Evolutionary conservation across 1,140 invertebrate species (phyloP).

Genomic region (Paraescarpia echinospica): DNA sequence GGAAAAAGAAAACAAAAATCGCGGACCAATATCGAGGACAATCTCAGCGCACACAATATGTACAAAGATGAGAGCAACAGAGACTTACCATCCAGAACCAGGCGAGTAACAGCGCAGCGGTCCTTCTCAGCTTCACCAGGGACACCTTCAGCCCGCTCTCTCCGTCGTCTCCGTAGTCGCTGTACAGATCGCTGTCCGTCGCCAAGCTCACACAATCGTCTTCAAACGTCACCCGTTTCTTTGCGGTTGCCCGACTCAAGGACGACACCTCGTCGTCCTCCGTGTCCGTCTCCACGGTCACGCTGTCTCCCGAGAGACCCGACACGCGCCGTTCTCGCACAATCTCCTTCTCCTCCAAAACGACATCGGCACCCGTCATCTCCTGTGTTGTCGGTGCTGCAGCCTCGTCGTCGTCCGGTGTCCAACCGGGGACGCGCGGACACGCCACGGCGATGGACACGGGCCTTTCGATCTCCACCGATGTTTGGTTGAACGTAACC

Average conservation of each 20-base stretch:
- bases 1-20: too few relatives aligned
- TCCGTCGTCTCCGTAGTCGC: neutral
- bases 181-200: neutral
- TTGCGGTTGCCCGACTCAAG: neutral
- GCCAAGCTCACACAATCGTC: neutral
- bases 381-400: neutral
- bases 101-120: neutral
- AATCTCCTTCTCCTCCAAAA: neutral
- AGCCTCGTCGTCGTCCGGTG: neutral
- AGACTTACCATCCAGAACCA: neutral
- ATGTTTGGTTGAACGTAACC: neutral
- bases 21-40: too few relatives aligned
- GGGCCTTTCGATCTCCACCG: neutral
- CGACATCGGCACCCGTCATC: neutral
- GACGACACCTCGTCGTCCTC: neutral
- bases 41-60: too few relatives aligned
- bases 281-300: neutral
- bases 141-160: neutral
- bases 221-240: neutral
- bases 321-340: neutral
- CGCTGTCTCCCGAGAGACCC: neutral
- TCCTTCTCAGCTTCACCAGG: neutral
- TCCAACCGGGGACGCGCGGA: neutral
- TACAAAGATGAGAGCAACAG: too few relatives aligned
- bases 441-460: neutral